phyloP scores from a whole-genome alignment of 2,888 invertebrate species.

The Nipponacmea schrenckii region DNA sequence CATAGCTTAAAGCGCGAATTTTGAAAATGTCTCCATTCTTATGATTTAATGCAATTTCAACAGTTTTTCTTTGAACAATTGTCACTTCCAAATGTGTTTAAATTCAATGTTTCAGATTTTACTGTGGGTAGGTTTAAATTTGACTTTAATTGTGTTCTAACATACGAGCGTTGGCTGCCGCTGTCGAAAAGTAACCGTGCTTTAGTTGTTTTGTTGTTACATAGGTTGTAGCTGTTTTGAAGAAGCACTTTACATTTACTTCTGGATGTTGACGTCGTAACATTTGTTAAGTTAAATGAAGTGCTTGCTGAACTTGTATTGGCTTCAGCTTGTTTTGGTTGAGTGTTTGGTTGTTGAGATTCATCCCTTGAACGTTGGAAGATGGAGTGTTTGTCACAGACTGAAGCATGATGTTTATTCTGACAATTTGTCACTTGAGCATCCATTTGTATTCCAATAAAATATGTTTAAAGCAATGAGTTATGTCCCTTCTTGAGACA shows the following conservation, averaged over 20 bases:
- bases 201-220: too few relatives aligned
- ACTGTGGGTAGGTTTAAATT: not conserved
- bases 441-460: conserved; percentile 1
- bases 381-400: conserved; percentile 2
- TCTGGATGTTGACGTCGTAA: conserved; percentile 5
- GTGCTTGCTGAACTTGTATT: not conserved
- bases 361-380: too few relatives aligned
- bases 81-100: conserved; percentile 6
- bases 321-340: not conserved
- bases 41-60: not conserved
- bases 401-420: not conserved
- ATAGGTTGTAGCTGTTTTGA: conserved; percentile 8
- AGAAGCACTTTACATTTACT: not conserved
- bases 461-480: not conserved
- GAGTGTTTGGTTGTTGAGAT: too few relatives aligned
- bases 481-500: too few relatives aligned
- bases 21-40: not conserved
- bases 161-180: conserved; percentile 9
- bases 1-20: not conserved
- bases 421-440: conserved; percentile 1
- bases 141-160: not conserved
- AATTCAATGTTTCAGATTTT: not conserved
- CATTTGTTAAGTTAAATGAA: not conserved
- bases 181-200: not conserved
- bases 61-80: not conserved